Evolutionary conservation across 2,113 vertebrate genomes (phyloP), one percentile per base, ranked within the genome.

Genomic region (Nibea albiflora): DNA sequence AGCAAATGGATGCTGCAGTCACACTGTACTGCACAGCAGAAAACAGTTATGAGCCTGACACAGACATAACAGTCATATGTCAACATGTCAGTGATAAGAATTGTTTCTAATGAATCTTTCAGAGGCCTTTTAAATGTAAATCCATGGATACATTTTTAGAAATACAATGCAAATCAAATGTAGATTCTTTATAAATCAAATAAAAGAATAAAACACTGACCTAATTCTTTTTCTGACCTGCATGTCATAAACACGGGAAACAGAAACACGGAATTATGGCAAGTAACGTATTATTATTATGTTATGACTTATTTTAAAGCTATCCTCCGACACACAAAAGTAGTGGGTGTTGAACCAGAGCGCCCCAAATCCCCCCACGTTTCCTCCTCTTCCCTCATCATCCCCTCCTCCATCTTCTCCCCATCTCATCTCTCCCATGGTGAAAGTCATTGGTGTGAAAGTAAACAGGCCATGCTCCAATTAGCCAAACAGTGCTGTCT

Each of bases 401-500:
- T 57, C 67, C 53, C 65, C 76, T 81, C 68, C 83, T 76, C 83
- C 73, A 82, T 61, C 62, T 70, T 78, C 79, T 69, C 76, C 62
- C 65, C 64, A 54, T 73, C 76, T 67, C 64, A 44, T 61, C 62
- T 64, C 79, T 64, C 53, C 72, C 67, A 56, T 67, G 61, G 75
- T 84, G 85, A 74, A 73, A 90, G 81, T 92, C 92, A 91, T 66
- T 86, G 90, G 83, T 82, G 87, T 94, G 89, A 89, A 87, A 94
- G 88, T 93, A 92, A 94, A 80, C 80, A 61, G 83, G 83, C 78
- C 79, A 88, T 84, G 91, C 92, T 94, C 91, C 89, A 93, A 73
- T 93, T 92, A 88, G 83, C 77, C 85, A 87, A 80, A 83, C 78
- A 63, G 73, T 3, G 65, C 62, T 50, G 22, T 31, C 15, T 66